phyloP scores from a whole-genome alignment of 2,888 invertebrate species.

The Pomacea canaliculata region DNA sequence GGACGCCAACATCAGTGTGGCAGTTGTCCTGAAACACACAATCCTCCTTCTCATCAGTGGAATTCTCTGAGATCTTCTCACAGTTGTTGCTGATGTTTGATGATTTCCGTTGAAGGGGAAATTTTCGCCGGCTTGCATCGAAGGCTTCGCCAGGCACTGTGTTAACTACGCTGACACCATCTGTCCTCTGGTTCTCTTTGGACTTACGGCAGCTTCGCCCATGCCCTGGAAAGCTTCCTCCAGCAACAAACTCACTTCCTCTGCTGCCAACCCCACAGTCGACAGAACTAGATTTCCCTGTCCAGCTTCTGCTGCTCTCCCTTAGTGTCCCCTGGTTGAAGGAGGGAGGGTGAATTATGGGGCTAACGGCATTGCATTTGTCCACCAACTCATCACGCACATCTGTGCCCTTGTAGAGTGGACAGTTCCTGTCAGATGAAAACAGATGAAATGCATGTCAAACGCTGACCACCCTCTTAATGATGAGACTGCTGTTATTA shows the following conservation, averaged over 20 bases:
- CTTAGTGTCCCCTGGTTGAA: background rate
- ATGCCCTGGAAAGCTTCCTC: constrained; percentile 14
- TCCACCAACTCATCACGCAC: constrained; percentile 29
- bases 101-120: constrained; percentile 48
- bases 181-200: constrained; percentile 25
- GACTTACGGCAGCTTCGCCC: background rate
- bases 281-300: constrained; percentile 1
- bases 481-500: background rate
- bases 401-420: constrained; percentile 49
- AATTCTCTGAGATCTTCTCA: constrained; percentile 54
- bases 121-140: constrained; percentile 31
- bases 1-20: constrained; percentile 29
- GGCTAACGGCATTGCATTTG: constrained; percentile 26
- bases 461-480: background rate
- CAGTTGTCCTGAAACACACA: constrained; percentile 28
- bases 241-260: constrained; percentile 5
- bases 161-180: background rate
- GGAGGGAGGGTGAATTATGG: constrained; percentile 3
- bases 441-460: background rate
- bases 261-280: background rate
- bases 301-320: background rate
- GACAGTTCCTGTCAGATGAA: constrained; percentile 51
- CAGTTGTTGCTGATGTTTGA: constrained; percentile 43
- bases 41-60: constrained; percentile 31
- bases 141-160: constrained; percentile 5